Evolutionary conservation across 2,888 invertebrate species (phyloP).

Genomic region (Boloria selene): DNA sequence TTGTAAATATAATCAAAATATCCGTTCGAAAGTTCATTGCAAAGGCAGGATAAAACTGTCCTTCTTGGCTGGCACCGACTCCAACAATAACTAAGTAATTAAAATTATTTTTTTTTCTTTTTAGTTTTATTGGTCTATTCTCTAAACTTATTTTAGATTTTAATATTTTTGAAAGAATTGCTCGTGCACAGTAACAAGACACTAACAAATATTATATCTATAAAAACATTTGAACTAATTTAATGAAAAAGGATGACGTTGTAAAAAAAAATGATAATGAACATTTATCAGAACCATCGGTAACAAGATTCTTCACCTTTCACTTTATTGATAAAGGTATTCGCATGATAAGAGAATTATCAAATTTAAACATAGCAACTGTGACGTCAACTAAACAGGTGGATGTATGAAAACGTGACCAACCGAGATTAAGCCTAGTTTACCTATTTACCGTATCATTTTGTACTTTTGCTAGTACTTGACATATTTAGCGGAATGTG

Average conservation of each 20-base stretch:
- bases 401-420: slow-evolving; percentile 26
- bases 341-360: slow-evolving; percentile 2
- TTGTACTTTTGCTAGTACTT: slow-evolving; percentile 12
- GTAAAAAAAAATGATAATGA: slow-evolving; percentile 4
- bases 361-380: slow-evolving; percentile 14
- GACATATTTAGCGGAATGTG: slow-evolving; percentile 14
- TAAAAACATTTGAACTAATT: background rate
- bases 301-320: slow-evolving; percentile 3
- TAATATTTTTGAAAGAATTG: background rate
- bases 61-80: no score
- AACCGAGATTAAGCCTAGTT: slow-evolving; percentile 1
- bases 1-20: no score
- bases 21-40: no score
- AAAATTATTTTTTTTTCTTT: no score
- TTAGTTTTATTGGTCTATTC: no score
- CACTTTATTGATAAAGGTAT: slow-evolving; percentile 15
- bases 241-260: slow-evolving; percentile 20
- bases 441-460: slow-evolving; percentile 13
- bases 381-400: slow-evolving; percentile 7
- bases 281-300: slow-evolving; percentile 12
- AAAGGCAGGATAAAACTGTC: no score
- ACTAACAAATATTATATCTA: background rate
- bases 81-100: no score
- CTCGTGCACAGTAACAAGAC: no score
- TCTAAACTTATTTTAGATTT: no score